Evolutionary conservation across 2,888 invertebrate genomes (phyloP), one percentile per base, ranked within the genome.

Genomic region (Macroteleia sp.): DNA sequence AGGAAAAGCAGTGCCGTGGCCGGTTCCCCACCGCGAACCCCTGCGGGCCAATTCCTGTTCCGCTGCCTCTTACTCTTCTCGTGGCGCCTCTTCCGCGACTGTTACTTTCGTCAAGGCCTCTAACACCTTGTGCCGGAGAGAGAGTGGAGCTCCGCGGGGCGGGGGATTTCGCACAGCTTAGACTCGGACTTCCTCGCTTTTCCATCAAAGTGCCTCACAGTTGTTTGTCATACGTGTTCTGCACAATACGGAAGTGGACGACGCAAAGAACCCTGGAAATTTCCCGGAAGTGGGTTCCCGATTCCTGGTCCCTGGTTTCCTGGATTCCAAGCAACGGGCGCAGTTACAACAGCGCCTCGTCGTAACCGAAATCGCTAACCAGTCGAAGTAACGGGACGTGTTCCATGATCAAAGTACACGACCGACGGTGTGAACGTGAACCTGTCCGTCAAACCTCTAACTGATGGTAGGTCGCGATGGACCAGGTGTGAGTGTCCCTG

Each of bases 101-200:
- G 62, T 73, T 73, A 66, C 73, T 73, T 66, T 73, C 74, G 66
- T 52, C 66, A 66, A 74, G 56, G 74, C 59, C 52, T 52, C 59
- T 52, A 59, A 59, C 57, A 44, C 59, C 74, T 56, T 48, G 73
- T 48, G 57, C 56, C 36, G 20, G 42, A 14, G 56, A 39, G 36
- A 56, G 56, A 64, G 64, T 41, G 57, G 50, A 34, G 44, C 22
- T 12, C 19, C 19, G 46, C 28, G 56, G 36, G 64, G 46, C 30
- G 64, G 73, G 57, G 57, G 69, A n/a, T 34, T 20, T 12, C 9
- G 20, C 25, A 8, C 14, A 22, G 28, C 10, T 25, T n/a, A n/a
- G 34, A 36, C 48, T 25, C 25, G 46, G 25, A 67, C 34, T 67
- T 56, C 20, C 66, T 54, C 66, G 34, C 56, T 56, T 56, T 67